Evolutionary conservation across 2,888 invertebrate genomes (phyloP).

Genomic region (Maniola hyperantus): DNA sequence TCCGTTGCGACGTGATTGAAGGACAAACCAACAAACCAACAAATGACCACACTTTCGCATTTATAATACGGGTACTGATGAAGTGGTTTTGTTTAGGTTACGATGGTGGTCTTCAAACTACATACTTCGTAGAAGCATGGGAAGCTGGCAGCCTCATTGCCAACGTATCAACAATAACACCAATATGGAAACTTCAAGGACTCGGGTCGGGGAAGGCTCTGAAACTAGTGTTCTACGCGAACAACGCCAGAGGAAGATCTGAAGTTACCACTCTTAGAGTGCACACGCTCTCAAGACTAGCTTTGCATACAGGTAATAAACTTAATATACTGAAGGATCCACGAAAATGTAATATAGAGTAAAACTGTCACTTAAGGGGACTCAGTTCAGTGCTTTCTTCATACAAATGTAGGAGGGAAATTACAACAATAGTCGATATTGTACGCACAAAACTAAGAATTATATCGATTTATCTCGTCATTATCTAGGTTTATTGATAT

Average conservation of each 20-base stretch:
- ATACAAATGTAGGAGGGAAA: no score
- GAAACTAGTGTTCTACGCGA: slow-evolving; percentile 90
- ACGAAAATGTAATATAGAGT: no score
- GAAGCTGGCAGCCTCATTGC: slow-evolving; percentile 84
- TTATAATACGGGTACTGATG: no score
- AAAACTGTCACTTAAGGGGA: no score
- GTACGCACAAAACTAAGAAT: no score
- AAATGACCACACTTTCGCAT: no score
- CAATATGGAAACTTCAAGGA: slow-evolving; percentile 89
- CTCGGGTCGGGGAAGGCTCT: slow-evolving; percentile 90
- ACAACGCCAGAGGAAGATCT: slow-evolving; percentile 92
- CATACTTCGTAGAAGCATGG: slow-evolving; percentile 88
- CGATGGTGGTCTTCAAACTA: slow-evolving; percentile 90
- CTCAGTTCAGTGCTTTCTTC: no score
- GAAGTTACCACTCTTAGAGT: slow-evolving; percentile 82
- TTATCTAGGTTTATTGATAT: no score
- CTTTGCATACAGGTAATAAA: slow-evolving; percentile 67
- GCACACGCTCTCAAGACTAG: slow-evolving; percentile 65
- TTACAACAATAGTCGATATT: no score
- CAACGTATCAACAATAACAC: slow-evolving; percentile 87
- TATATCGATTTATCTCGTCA: no score
- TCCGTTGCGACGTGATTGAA: no score
- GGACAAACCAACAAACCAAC: no score
- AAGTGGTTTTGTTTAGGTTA: slow-evolving; percentile 84
- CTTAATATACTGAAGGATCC: background rate